Conservation (phyloP, 1,140 invertebrate genomes). For the Orius laevigatus region DNA sequence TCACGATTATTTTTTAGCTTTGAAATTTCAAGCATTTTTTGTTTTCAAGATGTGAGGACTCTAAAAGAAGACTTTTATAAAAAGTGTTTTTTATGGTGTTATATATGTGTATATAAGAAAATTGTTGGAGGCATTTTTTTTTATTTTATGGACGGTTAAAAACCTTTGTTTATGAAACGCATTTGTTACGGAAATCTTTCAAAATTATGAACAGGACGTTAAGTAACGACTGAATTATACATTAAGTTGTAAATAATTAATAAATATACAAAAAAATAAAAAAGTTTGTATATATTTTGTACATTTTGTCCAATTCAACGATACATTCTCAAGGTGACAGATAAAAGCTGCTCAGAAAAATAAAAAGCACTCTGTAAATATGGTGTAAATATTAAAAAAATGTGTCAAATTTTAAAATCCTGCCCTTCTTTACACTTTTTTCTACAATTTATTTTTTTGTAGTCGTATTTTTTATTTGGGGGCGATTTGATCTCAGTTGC, state of each 20-base stretch:
- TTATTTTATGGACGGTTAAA: neutral
- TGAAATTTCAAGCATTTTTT: too few relatives aligned
- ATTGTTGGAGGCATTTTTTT: too few relatives aligned
- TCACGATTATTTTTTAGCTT: neutral
- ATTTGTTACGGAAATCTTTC: conserved; percentile 4
- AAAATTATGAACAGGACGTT: conserved; percentile 2
- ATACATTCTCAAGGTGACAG: conserved; percentile 18
- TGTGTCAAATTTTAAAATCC: conserved; percentile 18
- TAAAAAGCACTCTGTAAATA: conserved; percentile 18
- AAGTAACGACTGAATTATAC: conserved; percentile 6
- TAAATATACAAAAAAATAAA: conserved; percentile 11
- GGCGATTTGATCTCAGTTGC: conserved; percentile 12
- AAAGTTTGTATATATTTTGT: conserved; percentile 17
- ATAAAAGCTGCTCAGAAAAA: conserved; percentile 7
- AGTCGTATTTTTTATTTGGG: conserved; percentile 5
- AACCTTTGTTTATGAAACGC: neutral
- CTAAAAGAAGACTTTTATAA: too few relatives aligned
- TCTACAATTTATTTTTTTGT: conserved; percentile 10
- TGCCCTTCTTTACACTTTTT: conserved; percentile 23
- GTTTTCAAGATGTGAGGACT: too few relatives aligned
- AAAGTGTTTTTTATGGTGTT: too few relatives aligned
- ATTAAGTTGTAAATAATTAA: conserved; percentile 6
- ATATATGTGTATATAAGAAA: too few relatives aligned
- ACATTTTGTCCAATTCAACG: conserved; percentile 18
- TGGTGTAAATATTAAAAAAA: conserved; percentile 17